A percentile compares a stretch with the other conserved stretches of the same genome.
Conservation (phyloP, 2,888 invertebrate species). For the Archips xylosteana region DNA sequence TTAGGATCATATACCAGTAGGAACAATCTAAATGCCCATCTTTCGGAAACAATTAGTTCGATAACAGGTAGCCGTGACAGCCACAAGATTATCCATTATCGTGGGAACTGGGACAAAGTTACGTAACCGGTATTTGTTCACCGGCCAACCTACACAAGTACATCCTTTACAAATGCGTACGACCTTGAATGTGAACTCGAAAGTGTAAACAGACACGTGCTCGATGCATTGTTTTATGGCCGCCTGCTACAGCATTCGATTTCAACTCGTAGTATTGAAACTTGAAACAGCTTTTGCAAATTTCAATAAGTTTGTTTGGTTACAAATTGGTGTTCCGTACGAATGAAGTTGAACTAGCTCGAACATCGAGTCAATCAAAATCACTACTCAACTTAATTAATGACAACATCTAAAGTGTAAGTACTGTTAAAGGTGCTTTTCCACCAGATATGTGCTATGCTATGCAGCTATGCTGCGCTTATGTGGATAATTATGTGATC, state of each 20-base stretch:
- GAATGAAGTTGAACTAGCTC: neutral
- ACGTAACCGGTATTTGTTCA: conserved; percentile 83
- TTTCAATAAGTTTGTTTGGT: conserved; percentile 31
- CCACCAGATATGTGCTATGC: too few relatives aligned
- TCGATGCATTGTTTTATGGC: conserved; percentile 84
- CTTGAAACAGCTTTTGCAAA: conserved; percentile 40
- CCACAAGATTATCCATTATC: conserved; percentile 69
- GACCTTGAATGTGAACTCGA: conserved; percentile 84
- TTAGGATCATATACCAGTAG: neutral
- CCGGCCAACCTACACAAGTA: conserved; percentile 80
- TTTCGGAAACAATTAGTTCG: conserved; percentile 55
- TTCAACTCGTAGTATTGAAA: conserved; percentile 56
- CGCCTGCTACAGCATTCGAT: conserved; percentile 68
- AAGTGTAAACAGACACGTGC: conserved; percentile 84
- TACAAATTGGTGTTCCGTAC: conserved; percentile 13
- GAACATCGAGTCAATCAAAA: neutral
- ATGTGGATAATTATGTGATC: too few relatives aligned
- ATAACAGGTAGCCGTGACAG: conserved; percentile 66
- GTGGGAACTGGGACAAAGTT: conserved; percentile 83
- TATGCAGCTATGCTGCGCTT: too few relatives aligned
- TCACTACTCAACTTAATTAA: neutral
- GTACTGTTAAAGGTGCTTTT: too few relatives aligned
- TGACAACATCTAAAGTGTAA: neutral
- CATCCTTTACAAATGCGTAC: conserved; percentile 85
- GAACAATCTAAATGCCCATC: neutral